phyloP scores from a whole-genome alignment of 2,113 vertebrate genomes.

The Plotosus lineatus region DNA sequence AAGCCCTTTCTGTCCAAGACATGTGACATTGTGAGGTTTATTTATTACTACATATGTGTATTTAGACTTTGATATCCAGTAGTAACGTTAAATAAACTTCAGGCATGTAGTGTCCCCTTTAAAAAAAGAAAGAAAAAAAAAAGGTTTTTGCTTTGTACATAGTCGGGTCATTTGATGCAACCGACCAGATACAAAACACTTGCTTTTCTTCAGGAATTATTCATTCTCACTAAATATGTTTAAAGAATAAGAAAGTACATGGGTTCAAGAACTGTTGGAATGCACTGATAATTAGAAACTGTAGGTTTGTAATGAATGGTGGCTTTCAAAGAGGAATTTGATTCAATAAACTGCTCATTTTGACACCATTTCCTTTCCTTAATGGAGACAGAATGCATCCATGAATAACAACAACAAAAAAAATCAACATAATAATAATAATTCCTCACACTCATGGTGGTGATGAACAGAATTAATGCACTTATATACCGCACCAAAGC shows the following conservation, averaged over 20 bases:
- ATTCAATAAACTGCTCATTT: not conserved
- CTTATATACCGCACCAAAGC: not conserved
- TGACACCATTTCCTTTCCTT: not conserved
- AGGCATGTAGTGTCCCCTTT: no score
- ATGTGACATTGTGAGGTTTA: no score
- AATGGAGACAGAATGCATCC: not conserved
- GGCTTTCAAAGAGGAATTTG: slow-evolving; percentile 18
- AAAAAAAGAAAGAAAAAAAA: no score
- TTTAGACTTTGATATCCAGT: no score
- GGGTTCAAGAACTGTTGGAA: not conserved
- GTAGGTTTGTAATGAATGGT: not conserved
- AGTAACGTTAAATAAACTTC: no score
- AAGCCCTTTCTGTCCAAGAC: no score
- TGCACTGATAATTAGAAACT: not conserved
- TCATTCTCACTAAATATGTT: not conserved
- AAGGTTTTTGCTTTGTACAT: no score
- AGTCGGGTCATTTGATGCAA: no score
- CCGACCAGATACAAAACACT: no score
- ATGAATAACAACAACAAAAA: no score
- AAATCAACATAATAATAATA: no score
- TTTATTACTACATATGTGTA: no score
- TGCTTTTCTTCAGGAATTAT: not conserved
- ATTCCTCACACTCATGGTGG: not conserved
- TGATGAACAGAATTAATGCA: not conserved
- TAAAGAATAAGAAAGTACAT: not conserved